Evolutionary conservation across 2,797 vertebrate species (phyloP).

Genomic region (Xerus rutilus): DNA sequence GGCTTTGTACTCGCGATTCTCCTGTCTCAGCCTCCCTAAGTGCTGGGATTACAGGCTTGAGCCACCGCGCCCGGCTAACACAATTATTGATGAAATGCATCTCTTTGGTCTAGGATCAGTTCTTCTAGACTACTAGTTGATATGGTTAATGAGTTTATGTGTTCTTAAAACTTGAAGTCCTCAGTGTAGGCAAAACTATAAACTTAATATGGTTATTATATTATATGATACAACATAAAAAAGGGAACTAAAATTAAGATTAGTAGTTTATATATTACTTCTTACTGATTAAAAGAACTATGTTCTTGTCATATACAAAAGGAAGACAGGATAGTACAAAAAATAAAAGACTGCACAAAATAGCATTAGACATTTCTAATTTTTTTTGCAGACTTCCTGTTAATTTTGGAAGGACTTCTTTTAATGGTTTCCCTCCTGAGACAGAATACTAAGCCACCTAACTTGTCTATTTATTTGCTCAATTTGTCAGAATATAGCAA

Average conservation of each 20-base stretch:
- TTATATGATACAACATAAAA: neutral
- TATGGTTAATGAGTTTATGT: neutral
- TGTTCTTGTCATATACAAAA: slow-evolving; percentile 5
- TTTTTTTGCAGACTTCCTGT: neutral
- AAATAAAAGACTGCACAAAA: neutral
- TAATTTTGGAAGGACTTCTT: slow-evolving; percentile 43
- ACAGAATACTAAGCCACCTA: slow-evolving; percentile 33
- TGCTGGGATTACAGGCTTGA: too few species aligned
- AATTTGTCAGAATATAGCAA: slow-evolving; percentile 52
- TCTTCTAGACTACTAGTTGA: neutral
- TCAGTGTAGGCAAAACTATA: neutral
- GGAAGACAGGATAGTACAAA: neutral
- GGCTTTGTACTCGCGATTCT: too few species aligned
- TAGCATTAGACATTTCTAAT: slow-evolving; percentile 49
- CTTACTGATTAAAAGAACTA: neutral
- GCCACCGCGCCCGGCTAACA: too few species aligned
- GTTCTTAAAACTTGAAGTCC: slow-evolving; percentile 38
- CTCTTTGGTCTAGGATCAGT: neutral
- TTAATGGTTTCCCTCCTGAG: neutral
- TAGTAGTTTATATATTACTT: neutral
- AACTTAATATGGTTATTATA: neutral
- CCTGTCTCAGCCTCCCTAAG: too few species aligned
- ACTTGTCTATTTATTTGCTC: slow-evolving; percentile 10
- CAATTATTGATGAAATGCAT: slow-evolving; percentile 40
- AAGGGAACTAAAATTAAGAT: neutral